Conservation (phyloP, 2,888 invertebrate genomes). For the Salpingus planirostris region DNA sequence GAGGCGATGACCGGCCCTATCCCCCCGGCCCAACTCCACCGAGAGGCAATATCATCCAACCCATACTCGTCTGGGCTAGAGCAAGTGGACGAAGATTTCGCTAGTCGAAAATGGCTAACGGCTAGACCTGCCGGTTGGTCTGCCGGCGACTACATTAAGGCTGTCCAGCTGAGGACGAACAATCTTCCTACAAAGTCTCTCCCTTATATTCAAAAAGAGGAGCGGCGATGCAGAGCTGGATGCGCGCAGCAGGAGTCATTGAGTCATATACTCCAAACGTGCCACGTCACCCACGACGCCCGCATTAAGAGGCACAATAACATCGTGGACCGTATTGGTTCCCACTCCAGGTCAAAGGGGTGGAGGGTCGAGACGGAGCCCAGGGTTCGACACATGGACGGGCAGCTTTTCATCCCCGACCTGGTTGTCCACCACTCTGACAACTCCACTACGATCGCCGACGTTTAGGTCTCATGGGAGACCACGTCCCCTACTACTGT, state of each 20-base stretch:
- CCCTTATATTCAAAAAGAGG: slow-evolving; percentile 2
- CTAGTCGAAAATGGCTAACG: slow-evolving; percentile 3
- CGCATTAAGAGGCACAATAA: slow-evolving; percentile 16
- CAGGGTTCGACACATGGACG: slow-evolving; percentile 9
- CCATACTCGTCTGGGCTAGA: slow-evolving; percentile 9
- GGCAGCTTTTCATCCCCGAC: slow-evolving; percentile 15
- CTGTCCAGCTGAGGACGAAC: slow-evolving; percentile 7
- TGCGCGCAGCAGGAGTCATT: slow-evolving; percentile 9
- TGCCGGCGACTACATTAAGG: slow-evolving; percentile 19
- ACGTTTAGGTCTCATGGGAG: slow-evolving; percentile 9
- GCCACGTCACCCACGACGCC: slow-evolving; percentile 16
- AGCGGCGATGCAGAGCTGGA: slow-evolving; percentile 3
- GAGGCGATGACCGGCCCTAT: slow-evolving; percentile 3
- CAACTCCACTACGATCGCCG: not conserved
- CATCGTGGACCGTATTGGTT: slow-evolving; percentile 14
- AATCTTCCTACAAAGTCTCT: slow-evolving; percentile 8
- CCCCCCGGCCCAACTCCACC: slow-evolving; percentile 3
- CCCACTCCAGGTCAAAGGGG: slow-evolving; percentile 2
- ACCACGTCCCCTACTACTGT: no score
- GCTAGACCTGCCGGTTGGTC: slow-evolving; percentile 18
- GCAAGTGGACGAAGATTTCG: slow-evolving; percentile 5
- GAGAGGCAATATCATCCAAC: slow-evolving; percentile 2
- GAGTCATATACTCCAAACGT: slow-evolving; percentile 18
- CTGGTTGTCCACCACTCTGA: slow-evolving; percentile 10
- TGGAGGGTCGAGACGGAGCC: slow-evolving; percentile 13